Conservation (phyloP, 2,888 invertebrate genomes). For the Bedellia somnulentella region DNA sequence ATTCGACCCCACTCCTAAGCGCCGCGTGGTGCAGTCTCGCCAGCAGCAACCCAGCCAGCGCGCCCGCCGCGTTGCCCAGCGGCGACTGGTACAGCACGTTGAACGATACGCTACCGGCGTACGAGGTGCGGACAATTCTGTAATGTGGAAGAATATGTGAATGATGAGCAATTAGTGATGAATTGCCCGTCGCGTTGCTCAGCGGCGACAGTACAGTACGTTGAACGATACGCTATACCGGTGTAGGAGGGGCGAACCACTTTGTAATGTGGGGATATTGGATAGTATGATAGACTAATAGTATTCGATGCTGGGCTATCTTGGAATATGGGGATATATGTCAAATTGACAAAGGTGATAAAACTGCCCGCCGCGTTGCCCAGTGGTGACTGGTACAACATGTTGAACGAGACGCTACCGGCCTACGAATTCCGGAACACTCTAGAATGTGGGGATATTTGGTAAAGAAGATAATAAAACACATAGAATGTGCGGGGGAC, state of each 20-base stretch:
- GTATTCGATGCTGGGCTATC: no score
- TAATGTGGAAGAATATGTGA: no score
- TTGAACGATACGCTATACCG: not conserved
- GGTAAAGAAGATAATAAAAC: no score
- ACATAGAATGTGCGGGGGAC: no score
- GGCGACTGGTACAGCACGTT: slow-evolving; percentile 49
- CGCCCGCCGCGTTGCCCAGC: slow-evolving; percentile 40
- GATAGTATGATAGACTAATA: no score
- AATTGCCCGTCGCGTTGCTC: no score
- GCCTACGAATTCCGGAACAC: slow-evolving; percentile 26
- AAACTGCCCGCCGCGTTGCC: slow-evolving; percentile 43
- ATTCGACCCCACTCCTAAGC: slow-evolving; percentile 14
- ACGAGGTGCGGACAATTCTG: slow-evolving; percentile 30
- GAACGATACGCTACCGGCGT: slow-evolving; percentile 32
- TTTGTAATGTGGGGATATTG: no score
- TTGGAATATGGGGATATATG: no score
- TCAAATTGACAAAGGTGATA: no score
- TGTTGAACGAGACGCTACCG: slow-evolving; percentile 34
- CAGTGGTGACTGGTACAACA: slow-evolving; percentile 47
- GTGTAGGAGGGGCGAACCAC: not conserved
- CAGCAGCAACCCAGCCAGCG: slow-evolving; percentile 36
- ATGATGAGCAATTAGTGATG: no score
- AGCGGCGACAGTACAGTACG: slow-evolving; percentile 2
- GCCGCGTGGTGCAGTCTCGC: slow-evolving; percentile 32
- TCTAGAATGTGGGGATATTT: no score